A percentile compares a stretch with the other conserved stretches of the same genome.
Conservation (phyloP, 2,113 vertebrate species). For the Sander vitreus region DNA sequence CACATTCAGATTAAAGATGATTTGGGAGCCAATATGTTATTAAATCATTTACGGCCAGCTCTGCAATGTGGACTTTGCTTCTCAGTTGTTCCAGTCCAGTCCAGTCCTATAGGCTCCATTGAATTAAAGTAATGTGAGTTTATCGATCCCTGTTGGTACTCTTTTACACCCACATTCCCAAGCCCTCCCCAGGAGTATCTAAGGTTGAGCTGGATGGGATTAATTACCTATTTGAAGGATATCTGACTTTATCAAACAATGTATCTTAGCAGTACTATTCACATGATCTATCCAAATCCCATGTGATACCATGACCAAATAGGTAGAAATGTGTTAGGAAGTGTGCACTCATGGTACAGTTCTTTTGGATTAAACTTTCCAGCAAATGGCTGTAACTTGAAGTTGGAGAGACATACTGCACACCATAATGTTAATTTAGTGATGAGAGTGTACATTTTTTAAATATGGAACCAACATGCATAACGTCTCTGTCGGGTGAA, state of each 20-base stretch:
- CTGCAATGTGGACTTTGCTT: neutral
- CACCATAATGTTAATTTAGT: neutral
- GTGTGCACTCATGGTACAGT: neutral
- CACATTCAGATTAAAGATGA: constrained; percentile 24
- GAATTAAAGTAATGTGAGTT: constrained; percentile 25
- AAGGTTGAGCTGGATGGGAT: neutral
- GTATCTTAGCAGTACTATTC: neutral
- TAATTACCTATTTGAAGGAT: constrained; percentile 10
- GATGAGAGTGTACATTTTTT: no score
- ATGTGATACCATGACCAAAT: neutral
- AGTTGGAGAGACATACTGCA: constrained; percentile 19
- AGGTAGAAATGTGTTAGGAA: neutral
- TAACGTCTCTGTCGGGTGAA: no score
- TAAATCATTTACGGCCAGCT: neutral
- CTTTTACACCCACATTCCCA: constrained; percentile 4
- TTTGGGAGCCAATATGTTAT: neutral
- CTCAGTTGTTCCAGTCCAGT: constrained; percentile 3
- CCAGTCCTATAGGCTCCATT: neutral
- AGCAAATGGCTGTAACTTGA: constrained; percentile 25
- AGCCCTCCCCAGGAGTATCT: neutral
- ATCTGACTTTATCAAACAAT: neutral
- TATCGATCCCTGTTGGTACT: constrained; percentile 33
- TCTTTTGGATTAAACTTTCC: constrained; percentile 25
- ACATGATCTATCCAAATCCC: neutral
- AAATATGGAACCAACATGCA: no score